A percentile compares a stretch with the other conserved stretches of the same genome.
phyloP scores from a whole-genome alignment of 2,113 vertebrate species.

The Suricata suricatta region DNA sequence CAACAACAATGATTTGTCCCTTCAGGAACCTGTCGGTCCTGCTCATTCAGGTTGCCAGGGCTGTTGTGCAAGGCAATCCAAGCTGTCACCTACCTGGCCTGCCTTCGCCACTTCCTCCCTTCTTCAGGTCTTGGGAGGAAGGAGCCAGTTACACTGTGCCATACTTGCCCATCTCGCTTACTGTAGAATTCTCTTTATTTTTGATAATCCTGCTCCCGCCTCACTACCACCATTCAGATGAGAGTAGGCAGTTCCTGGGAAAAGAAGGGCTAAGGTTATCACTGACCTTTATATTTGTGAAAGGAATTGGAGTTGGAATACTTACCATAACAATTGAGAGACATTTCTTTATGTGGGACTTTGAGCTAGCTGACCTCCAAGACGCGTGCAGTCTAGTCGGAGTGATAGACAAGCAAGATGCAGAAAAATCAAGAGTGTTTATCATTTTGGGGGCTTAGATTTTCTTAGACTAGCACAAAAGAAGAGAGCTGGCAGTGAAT shows the following conservation, averaged over 20 bases:
- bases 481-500: slow-evolving; percentile 1
- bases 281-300: slow-evolving; percentile 38
- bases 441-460: background rate
- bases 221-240: background rate
- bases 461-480: background rate
- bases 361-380: background rate
- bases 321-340: slow-evolving; percentile 5
- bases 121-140: slow-evolving; percentile 33
- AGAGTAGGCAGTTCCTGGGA: background rate
- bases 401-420: background rate
- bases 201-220: background rate
- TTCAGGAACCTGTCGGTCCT: slow-evolving; percentile 69
- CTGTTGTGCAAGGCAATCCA: slow-evolving; percentile 47
- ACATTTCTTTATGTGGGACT: background rate
- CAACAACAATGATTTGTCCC: slow-evolving; percentile 65
- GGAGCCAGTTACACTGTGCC: background rate
- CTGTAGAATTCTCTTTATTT: background rate
- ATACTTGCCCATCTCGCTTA: background rate
- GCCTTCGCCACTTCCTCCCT: slow-evolving; percentile 37
- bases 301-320: slow-evolving; percentile 37
- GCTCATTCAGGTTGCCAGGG: slow-evolving; percentile 62
- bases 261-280: background rate
- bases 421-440: background rate
- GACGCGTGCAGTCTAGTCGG: background rate
- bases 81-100: background rate